These are phyloP conservation scores for Pionites leucogaster DNA, from an alignment of 2,113 vertebrate species.

Conservation along the genomic window DNA sequence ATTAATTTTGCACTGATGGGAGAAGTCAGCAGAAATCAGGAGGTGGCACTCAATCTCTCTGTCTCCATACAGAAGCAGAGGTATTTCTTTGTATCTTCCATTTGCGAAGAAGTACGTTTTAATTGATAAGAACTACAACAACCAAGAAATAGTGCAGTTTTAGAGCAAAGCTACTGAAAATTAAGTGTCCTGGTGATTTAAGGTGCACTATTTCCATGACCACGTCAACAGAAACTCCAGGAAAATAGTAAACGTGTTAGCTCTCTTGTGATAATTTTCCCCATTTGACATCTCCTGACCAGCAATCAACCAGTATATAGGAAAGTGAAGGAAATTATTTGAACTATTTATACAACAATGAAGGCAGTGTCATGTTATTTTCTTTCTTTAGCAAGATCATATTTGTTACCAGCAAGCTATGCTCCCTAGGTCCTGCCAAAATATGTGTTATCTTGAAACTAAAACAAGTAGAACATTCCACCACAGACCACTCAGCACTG, in stretches of 20 bases:
- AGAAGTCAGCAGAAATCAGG: not conserved
- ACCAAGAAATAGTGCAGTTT: not conserved
- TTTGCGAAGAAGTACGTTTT: not conserved
- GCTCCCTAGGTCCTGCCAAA: not conserved
- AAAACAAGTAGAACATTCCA: not conserved
- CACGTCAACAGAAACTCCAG: not conserved
- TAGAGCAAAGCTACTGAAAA: not conserved
- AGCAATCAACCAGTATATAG: not conserved
- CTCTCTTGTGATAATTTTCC: not conserved
- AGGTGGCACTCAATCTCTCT: not conserved
- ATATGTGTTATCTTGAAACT: not conserved
- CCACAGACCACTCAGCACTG: not conserved
- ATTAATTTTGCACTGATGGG: not conserved
- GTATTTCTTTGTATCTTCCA: not conserved
- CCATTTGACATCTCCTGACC: not conserved
- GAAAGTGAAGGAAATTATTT: not conserved
- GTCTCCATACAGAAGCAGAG: not conserved
- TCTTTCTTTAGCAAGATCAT: not conserved
- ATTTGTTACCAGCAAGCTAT: not conserved
- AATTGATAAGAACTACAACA: not conserved
- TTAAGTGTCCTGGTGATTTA: not conserved
- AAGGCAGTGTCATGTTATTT: not conserved
- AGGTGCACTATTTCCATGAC: not conserved
- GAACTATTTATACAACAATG: not conserved
- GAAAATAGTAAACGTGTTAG: not conserved